Percentiles rank a stretch among this genome's conserved stretches.
Evolutionary conservation across 2,888 invertebrate species (phyloP).

Genomic region (Stramonita haemastoma): DNA sequence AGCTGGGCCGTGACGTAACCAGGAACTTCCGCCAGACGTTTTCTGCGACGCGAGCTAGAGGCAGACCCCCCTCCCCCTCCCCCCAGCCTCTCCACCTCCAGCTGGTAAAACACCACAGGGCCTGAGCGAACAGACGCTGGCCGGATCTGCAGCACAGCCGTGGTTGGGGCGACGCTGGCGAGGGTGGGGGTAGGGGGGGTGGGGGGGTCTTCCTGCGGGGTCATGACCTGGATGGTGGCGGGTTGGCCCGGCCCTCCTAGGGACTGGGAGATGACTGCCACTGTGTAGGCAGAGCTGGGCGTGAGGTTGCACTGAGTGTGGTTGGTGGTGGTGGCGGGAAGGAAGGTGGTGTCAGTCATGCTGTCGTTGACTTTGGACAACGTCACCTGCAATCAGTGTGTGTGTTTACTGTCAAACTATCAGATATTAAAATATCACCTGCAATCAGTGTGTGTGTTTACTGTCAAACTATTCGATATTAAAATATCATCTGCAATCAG

Average conservation of each 20-base stretch:
- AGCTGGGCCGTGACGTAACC: slow-evolving; percentile 84
- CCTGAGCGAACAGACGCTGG: slow-evolving; percentile 87
- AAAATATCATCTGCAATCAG: no score
- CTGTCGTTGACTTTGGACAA: background rate
- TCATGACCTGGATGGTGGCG: background rate
- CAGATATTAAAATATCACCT: no score
- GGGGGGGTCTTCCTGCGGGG: slow-evolving; percentile 84
- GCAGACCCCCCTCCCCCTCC: background rate
- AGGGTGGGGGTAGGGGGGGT: slow-evolving; percentile 84
- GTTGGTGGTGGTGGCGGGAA: slow-evolving; percentile 13
- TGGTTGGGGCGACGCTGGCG: slow-evolving; percentile 81
- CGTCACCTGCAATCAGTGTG: slow-evolving; percentile 32
- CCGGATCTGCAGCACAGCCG: slow-evolving; percentile 84
- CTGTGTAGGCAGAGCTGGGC: slow-evolving; percentile 87
- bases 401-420: background rate
- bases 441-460: no score
- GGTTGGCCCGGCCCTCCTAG: slow-evolving; percentile 13
- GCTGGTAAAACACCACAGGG: slow-evolving; percentile 85
- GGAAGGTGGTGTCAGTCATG: background rate
- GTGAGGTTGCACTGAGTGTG: slow-evolving; percentile 79
- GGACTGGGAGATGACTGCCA: slow-evolving; percentile 80
- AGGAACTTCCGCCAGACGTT: slow-evolving; percentile 79
- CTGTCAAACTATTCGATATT: no score
- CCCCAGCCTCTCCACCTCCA: slow-evolving; percentile 83
- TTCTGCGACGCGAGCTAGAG: slow-evolving; percentile 38